Base-by-base conservation (phyloP, 64 coral and sea anemone genomes). In the Catalaphyllia jardinei region DNA sequence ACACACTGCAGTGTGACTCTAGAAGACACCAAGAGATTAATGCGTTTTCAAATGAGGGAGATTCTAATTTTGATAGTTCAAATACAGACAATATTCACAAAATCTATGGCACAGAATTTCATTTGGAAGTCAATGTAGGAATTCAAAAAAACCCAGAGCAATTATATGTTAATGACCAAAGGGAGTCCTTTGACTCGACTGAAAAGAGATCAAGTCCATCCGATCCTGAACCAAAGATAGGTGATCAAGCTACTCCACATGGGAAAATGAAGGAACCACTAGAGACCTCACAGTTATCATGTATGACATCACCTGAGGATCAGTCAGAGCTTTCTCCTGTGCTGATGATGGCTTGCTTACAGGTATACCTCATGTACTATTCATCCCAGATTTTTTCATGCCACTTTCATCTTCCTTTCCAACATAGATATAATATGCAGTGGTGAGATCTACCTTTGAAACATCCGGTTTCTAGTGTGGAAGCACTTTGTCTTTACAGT, bases 291-390 rank as follows among this genome's bases (percentile, higher is more conserved):
- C 79, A 52, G 63, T 10, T 71, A 0, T 46, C 87, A 38, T 29
- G 67, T 69, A 38, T 79, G 24, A 60, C 71, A 52, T 16, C 39
- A 25, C 73, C 89, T 42, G 62, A 71, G 52, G 73, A 52, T 22
- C 29, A 31, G 10, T n/a, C 62, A 67, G 62, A 85, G 2, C 19
- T 76, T 30, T 73, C 61, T 50, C 95, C 95, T 35, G 51, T 97
- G 4, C 59, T 83, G 24, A 97, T 97, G 95, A 88, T 87, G 31
- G 83, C 92, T 18, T 97, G 95, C 75, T 83, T 97, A 38, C 91
- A 97, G 92, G 95, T 97, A 57, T 14, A 2, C 10, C 54, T 57
- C 54, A 3, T 57, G 11, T 57, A 57, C 54, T 57, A 57, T 16
- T 57, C 12, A 57, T 57, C 54, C 54, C 10, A 57, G 54, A 46